Base-by-base conservation (phyloP, 2,888 invertebrate species). In the Xylota segnis region DNA sequence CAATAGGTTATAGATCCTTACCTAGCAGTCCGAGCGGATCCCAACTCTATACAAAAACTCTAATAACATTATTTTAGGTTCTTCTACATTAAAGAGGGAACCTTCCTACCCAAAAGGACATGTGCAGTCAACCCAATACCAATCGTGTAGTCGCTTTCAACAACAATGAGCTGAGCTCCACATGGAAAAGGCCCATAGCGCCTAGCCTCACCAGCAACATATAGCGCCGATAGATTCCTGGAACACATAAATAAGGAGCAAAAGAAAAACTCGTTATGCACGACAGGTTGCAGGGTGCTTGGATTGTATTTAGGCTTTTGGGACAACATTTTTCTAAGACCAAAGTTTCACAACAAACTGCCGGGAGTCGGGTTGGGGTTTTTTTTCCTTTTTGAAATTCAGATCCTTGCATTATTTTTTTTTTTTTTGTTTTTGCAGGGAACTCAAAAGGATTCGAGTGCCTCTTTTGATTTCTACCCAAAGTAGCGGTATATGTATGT, bases 101-200 rank as follows among this genome's bases (percentile, higher is more conserved):
- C 7, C 4, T n/a, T 47, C 18, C 59, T 16, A 45, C 37, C 34
- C 47, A 58, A 59, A n/a, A 59, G 59, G 59, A 37, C 50, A 50
- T 50, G 59, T 72, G 59, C 59, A 50, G 52, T 61, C 61, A 59
- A 50, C 59, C 72, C 34, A 72, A 61, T 61, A 50, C 37, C 50
- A 59, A 72, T 61, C 59, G 37, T 47, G 12, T 34, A 16, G 18
- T 65, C 27, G 50, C 47, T 29, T 37, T 37, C 37, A 50, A 58
- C 37, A 66, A 66, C 40, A 37, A 37, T 27, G n/a, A n/a, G 14
- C 37, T 37, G 14, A 37, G 66, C 27, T 52, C 5, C 10, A n/a
- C 52, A 52, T 52, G 27, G 18, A 34, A 58, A 66, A 66, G 37
- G 50, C 37, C 50, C 23, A 47, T 9, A 59, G 37, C 23, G 12